Conservation (phyloP, 2,797 vertebrate species). For the Ispidina lecontei region DNA sequence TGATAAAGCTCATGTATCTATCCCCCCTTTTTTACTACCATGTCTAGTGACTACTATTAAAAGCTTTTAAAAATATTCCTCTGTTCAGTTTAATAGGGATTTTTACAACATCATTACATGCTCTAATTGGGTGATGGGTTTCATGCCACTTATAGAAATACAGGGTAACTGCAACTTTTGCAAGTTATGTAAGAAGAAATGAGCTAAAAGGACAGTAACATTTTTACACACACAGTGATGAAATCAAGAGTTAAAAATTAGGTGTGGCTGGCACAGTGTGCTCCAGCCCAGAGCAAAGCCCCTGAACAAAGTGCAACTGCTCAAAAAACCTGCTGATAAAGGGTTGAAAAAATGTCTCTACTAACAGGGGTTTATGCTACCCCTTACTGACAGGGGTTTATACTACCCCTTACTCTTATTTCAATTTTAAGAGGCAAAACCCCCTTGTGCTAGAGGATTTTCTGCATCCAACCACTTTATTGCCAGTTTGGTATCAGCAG, state of each 20-base stretch:
- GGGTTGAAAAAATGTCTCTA: neutral
- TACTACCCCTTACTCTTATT: neutral
- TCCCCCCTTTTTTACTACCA: constrained; percentile 11
- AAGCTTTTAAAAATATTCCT: constrained; percentile 1
- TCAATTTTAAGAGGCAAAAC: neutral
- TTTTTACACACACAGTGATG: neutral
- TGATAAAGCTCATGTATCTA: constrained; percentile 34
- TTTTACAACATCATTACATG: constrained; percentile 43
- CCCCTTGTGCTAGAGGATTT: neutral
- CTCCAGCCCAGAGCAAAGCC: neutral
- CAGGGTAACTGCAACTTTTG: neutral
- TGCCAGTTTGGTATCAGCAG: neutral
- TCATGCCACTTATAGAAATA: neutral
- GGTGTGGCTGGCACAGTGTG: fast-evolving
- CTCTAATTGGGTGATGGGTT: constrained; percentile 33
- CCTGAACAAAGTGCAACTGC: neutral
- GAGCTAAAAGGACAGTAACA: neutral
- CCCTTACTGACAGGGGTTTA: neutral
- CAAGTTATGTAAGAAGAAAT: neutral
- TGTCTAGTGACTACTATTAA: neutral
- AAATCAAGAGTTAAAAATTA: neutral
- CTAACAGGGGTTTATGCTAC: neutral
- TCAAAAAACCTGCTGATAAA: neutral
- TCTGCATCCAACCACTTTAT: neutral
- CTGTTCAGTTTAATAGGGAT: constrained; percentile 14